These are phyloP conservation scores for Nemotelus nigrinus DNA, from an alignment of 2,888 invertebrate species.

Conservation along the genomic window DNA sequence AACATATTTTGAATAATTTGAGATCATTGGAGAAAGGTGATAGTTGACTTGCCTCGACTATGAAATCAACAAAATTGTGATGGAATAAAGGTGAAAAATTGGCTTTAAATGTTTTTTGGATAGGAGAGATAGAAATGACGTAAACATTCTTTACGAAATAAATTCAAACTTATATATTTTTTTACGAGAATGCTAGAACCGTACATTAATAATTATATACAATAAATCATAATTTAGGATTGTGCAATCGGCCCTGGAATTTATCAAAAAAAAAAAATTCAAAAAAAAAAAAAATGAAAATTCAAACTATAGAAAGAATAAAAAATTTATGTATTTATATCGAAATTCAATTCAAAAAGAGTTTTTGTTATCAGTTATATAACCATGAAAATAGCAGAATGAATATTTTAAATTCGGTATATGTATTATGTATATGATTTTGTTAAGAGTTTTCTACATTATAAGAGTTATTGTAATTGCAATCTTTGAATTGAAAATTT, in stretches of 20 bases:
- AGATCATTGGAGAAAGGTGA: no score
- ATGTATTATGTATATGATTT: constrained; percentile 34
- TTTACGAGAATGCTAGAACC: constrained; percentile 33
- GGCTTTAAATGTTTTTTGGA: constrained; percentile 24
- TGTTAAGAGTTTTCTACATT: constrained; percentile 28
- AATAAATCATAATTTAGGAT: constrained; percentile 36
- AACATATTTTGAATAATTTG: no score
- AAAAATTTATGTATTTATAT: not conserved
- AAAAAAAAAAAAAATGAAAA: not conserved
- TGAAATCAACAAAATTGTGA: constrained; percentile 35
- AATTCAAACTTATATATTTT: constrained; percentile 30
- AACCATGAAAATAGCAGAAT: constrained; percentile 1
- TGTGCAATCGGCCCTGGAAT: constrained; percentile 40
- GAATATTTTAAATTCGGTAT: constrained; percentile 26
- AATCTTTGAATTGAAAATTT: not conserved
- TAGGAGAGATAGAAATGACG: not conserved
- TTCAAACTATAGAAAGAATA: not conserved
- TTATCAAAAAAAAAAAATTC: constrained; percentile 15
- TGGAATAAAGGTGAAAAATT: constrained; percentile 39
- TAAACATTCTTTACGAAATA: not conserved
- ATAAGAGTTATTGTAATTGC: constrained; percentile 13
- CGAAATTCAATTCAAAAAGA: not conserved
- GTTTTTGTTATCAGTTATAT: constrained; percentile 19
- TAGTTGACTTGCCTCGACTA: no score
- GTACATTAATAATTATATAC: constrained; percentile 12